Conservation (phyloP, 2,113 vertebrate genomes). For the Forbesichthys papilliferus region DNA sequence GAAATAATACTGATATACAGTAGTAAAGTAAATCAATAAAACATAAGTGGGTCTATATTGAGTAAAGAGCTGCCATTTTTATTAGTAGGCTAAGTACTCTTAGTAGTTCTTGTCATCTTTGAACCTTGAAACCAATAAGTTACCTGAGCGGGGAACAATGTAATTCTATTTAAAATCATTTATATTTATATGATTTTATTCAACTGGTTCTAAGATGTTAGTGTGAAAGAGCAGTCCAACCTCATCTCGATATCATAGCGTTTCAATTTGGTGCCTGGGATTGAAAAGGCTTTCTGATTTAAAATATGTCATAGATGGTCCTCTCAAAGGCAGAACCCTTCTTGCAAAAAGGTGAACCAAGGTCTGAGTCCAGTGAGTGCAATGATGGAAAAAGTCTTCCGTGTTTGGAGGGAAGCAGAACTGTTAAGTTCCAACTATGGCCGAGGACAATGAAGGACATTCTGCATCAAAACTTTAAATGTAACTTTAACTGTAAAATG, state of each 20-base stretch:
- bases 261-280: conserved; percentile 49
- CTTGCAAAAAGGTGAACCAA: conserved; percentile 29
- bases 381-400: conserved; percentile 11
- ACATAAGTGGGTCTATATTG: no score
- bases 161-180: conserved; percentile 50
- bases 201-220: conserved; percentile 30
- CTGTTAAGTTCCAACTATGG: conserved; percentile 14
- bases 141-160: conserved; percentile 19
- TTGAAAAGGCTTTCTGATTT: conserved; percentile 56
- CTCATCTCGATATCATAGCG: conserved; percentile 44
- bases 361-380: conserved; percentile 33
- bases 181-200: conserved; percentile 26
- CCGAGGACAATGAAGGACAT: no score
- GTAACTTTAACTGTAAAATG: no score
- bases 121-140: conserved; percentile 2
- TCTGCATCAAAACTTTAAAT: no score
- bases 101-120: not conserved
- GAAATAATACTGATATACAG: no score
- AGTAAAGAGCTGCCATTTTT: no score
- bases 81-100: conserved; percentile 13
- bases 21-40: no score
- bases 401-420: conserved; percentile 12
- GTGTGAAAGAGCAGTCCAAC: conserved; percentile 14
- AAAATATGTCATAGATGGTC: conserved; percentile 28
- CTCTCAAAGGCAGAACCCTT: conserved; percentile 31